Percentiles rank a stretch among this genome's conserved stretches.
These are phyloP conservation scores for Phragmatobia fuliginosa DNA, from an alignment of 2,888 invertebrate species.

Conservation along the genomic window DNA sequence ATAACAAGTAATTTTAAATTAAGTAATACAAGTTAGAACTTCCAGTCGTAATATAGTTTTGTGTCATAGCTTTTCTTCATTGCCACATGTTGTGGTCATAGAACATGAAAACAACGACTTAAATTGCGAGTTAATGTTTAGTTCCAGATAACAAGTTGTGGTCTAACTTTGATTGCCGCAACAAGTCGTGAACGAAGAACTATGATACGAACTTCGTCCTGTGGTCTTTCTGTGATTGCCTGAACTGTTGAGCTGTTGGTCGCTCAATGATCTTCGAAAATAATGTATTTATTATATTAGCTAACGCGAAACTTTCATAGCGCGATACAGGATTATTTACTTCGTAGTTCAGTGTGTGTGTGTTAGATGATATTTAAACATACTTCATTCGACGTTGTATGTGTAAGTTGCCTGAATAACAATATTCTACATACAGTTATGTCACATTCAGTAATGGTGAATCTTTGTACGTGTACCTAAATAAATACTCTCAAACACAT, in stretches of 20 bases:
- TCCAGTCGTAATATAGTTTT: too few relatives aligned
- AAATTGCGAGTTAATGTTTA: background rate
- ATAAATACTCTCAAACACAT: constrained; percentile 9
- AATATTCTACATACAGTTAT: too few relatives aligned
- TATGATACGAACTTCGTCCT: background rate
- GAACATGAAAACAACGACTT: background rate
- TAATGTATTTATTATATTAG: background rate
- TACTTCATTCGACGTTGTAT: background rate
- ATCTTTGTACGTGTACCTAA: constrained; percentile 3
- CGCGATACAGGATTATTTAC: background rate
- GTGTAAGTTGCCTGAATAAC: too few relatives aligned
- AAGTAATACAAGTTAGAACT: too few relatives aligned
- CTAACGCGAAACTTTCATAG: too few relatives aligned
- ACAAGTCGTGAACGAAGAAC: background rate
- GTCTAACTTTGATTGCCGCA: background rate
- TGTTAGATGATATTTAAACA: background rate
- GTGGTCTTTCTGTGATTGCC: background rate
- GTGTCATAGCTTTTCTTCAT: background rate
- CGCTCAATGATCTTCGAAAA: too few relatives aligned
- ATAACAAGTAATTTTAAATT: too few relatives aligned
- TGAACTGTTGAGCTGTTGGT: too few relatives aligned
- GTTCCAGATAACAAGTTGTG: background rate
- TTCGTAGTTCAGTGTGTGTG: background rate
- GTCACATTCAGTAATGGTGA: background rate
- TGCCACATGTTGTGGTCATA: background rate